Evolutionary conservation across 2,113 vertebrate genomes (phyloP), one percentile per base, ranked within the genome.

Genomic region (Triplophysa siluroides): DNA sequence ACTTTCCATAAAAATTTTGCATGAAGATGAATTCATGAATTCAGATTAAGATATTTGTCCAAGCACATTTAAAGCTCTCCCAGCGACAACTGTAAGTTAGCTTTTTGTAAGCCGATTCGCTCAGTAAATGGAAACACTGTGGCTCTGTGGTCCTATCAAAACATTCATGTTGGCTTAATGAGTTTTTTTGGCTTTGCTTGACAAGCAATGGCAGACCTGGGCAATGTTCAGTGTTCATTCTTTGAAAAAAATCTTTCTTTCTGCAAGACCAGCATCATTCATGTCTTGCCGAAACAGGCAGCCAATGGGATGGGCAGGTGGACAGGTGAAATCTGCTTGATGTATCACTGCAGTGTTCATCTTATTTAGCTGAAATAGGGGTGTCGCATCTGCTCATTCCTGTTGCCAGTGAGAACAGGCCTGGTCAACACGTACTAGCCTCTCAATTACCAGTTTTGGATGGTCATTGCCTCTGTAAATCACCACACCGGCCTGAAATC

Each of bases 331-430:
- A 83, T 83, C 78, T 76, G 78, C 45, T 79, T 75, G 83, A 79
- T 80, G 84, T 78, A 83, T 88, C 89, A 88, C 82, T 66, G 58
- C 64, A 84, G 83, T 87, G 81, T 90, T 89, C 79, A 85, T 90
- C 89, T 89, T 88, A 83, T 91, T 92, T 90, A 90, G 88, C 58
- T 64, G 60, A 86, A 86, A 83, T 78, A 64, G 83, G 86, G 87
- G 86, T 83, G 87, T 84, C 84, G 78, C 89, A 89, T 92, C 90
- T 92, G 90, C 83, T 89, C 84, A 75, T 88, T 86, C n/a, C 23
- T 81, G 78, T 64, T 80, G 85, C 89, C 88, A 83, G 85, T 70
- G 69, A 86, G 73, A n/a, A 76, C 86, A 88, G 89, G 88, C 90
- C 89, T 85, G 87, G 87, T 86, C 86, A 85, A 87, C 79, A 85